Evolutionary conservation across 2,113 vertebrate genomes (phyloP).

Genomic region (Tretioscincus oriximinensis): DNA sequence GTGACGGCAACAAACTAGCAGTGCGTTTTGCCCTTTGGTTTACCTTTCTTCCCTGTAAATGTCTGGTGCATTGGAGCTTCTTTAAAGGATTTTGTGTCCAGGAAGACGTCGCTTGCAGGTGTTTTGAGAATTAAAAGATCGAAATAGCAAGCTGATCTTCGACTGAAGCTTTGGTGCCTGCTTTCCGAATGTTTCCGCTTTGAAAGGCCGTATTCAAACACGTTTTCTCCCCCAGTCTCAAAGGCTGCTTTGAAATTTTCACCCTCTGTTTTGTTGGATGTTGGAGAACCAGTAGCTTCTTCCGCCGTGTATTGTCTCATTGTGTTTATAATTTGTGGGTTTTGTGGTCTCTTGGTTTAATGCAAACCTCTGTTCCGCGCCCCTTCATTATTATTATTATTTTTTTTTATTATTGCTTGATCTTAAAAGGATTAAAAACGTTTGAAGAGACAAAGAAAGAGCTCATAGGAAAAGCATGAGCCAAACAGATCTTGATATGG

Average conservation of each 20-base stretch:
- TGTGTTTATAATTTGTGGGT: neutral
- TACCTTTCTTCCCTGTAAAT: neutral
- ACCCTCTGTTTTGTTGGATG: conserved; percentile 22
- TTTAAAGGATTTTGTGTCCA: neutral
- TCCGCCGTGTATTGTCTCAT: conserved; percentile 19
- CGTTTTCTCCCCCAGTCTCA: conserved; percentile 12
- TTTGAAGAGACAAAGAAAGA: neutral
- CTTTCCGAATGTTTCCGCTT: neutral
- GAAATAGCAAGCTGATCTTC: conserved; percentile 22
- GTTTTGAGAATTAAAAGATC: conserved; percentile 1
- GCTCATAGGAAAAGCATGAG: neutral
- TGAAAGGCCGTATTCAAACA: neutral
- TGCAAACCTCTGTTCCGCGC: conserved; percentile 15
- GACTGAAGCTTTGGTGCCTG: conserved; percentile 3
- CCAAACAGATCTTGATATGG: neutral
- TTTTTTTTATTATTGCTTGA: neutral
- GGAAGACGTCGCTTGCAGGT: fast-evolving
- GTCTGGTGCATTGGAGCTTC: neutral
- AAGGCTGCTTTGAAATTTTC: conserved; percentile 40
- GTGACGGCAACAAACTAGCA: conserved; percentile 4
- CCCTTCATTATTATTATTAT: neutral
- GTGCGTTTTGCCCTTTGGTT: conserved; percentile 19
- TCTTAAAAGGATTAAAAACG: conserved; percentile 2
- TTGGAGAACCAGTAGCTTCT: neutral
- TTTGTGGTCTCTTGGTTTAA: conserved; percentile 35